Evolutionary conservation across 2,888 invertebrate species (phyloP), one percentile per base, ranked within the genome.

Genomic region (Orthonychiurus folsomi): DNA sequence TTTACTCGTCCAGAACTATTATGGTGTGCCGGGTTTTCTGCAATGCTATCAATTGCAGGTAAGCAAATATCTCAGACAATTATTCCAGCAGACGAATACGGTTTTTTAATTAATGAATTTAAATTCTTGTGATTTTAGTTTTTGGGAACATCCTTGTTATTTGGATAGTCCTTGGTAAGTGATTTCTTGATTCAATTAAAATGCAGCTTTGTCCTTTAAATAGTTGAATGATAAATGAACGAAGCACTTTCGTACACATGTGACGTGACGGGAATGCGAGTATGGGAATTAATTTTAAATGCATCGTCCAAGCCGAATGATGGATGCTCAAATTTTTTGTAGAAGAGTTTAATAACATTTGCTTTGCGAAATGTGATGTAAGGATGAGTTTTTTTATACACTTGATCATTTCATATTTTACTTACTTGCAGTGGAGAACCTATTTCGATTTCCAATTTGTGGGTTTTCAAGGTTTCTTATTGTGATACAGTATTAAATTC

Each of bases 131-230:
- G 5, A 5, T 55, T 55, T 20, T n/a, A 56, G 56, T 56, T 9
- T 18, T 69, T 21, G 94, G 94, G 24, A 94, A 94, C 75, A 82
- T 86, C 52, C 89, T 93, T 66, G 93, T 94, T 58, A 89, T 93
- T 73, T 94, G 93, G 94, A 93, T 94, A 73, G 91, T 94, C 12
- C 83, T 85, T 73, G 88, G 89, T 88, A 77, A 81, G 83, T 76
- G 21, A n/a, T n/a, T 37, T 37, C 15, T 37, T 37, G 37, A 37
- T 37, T 37, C 5, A 37, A 37, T 9, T 37, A 37, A 5, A 37
- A 15, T 37, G 15, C 37, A 37, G 5, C 37, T 15, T 37, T 9
- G n/a, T n/a, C n/a, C n/a, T n/a, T n/a, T n/a, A n/a, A n/a, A n/a
- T n/a, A n/a, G n/a, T n/a, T n/a, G n/a, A n/a, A n/a, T n/a, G n/a